Base-by-base conservation (phyloP, 2,888 invertebrate species). In the Drosophila tanythrix region DNA sequence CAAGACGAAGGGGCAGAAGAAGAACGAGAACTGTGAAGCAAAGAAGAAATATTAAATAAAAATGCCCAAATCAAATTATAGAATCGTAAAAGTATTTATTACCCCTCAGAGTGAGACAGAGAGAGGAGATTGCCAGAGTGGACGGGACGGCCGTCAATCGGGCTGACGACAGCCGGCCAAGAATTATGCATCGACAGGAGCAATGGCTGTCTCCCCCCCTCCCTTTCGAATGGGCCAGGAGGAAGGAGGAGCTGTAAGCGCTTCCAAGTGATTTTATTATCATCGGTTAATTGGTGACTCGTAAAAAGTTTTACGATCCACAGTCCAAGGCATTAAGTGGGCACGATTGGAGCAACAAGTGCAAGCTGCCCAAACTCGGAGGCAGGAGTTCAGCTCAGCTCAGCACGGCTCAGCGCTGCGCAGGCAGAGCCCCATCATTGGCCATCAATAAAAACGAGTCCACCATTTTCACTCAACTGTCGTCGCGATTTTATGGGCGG, bases 221-320 rank as follows among this genome's bases (percentile, higher is more conserved):
- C 10, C n/a, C 6, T 3, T 27, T 27, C n/a, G 11, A 13, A 3
- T 18, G 48, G 10, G 25, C 52, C 53, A 31, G 59, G 57, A 31
- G 40, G 55, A 29, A 27, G 21, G 5, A 43, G 53, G 64, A 29
- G 53, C 55, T 71, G 76, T 58, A 65, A 70, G 74, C 70, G 77
- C 70, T 56, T 65, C 70, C 75, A 80, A 88, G 76, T 89, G 90
- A 90, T 88, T 91, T 91, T 91, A 92, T 91, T 91, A 91, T 91
- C 91, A 92, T 92, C 92, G 91, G 88, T 90, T 92, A 92, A 92
- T 92, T 92, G 92, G 87, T 89, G 83, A 76, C 76, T 90, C 92
- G 88, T 92, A 90, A 92, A 91, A 91, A 77, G 62, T 91, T 92
- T 92, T 91, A 92, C 87, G 91, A 90, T 71, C 71, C 75, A 43